Evolutionary conservation across 2,797 vertebrate species (phyloP).

Genomic region (Uromys caudimaculatus): DNA sequence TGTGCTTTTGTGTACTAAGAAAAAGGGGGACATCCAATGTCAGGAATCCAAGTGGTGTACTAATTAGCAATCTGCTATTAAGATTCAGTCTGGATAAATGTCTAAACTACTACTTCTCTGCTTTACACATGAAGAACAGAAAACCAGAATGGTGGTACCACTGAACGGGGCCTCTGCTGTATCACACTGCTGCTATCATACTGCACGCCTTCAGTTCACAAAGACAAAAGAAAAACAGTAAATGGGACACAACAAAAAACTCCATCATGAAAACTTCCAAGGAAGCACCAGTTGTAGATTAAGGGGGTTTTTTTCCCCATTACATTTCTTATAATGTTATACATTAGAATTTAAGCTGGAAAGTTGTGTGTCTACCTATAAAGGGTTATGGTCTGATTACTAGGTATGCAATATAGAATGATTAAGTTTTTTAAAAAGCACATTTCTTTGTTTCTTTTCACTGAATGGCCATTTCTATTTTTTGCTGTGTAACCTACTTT

Average conservation of each 20-base stretch:
- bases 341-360: slow-evolving; percentile 7
- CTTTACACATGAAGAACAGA: slow-evolving; percentile 40
- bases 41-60: background rate
- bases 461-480: slow-evolving; percentile 57
- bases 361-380: slow-evolving; percentile 4
- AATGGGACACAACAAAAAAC: slow-evolving; percentile 48
- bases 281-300: background rate
- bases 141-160: background rate
- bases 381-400: slow-evolving; percentile 5
- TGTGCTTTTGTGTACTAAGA: background rate
- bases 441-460: slow-evolving; percentile 60
- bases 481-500: slow-evolving; percentile 72
- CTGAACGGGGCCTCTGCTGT: background rate
- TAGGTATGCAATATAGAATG: background rate
- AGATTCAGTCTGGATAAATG: slow-evolving; percentile 4
- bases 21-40: background rate
- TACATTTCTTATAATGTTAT: slow-evolving; percentile 31
- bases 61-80: background rate
- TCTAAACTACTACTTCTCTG: slow-evolving; percentile 12
- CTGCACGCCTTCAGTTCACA: background rate
- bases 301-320: background rate
- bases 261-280: slow-evolving; percentile 14
- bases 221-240: slow-evolving; percentile 53
- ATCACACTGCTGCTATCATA: background rate
- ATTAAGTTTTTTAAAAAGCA: slow-evolving; percentile 41